Evolutionary conservation across 1,140 invertebrate genomes (phyloP).

Genomic region (Wasmannia auropunctata): DNA sequence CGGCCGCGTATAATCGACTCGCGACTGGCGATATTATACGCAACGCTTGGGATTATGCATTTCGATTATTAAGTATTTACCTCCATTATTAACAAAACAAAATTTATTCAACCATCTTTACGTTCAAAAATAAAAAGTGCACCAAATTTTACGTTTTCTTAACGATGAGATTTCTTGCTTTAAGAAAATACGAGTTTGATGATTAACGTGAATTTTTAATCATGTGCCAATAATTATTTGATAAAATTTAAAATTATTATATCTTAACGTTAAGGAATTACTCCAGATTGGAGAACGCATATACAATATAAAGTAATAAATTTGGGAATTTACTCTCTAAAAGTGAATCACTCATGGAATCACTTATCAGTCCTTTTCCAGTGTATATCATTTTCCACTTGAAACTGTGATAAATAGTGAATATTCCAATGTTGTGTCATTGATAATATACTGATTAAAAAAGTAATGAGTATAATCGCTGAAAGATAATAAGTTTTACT

Average conservation of each 20-base stretch:
- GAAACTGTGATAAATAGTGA: no score
- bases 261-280: neutral
- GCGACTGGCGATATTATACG: neutral
- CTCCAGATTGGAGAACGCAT: neutral
- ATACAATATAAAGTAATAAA: neutral
- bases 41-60: neutral
- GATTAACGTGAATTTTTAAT: neutral
- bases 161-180: neutral
- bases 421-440: no score
- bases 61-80: neutral
- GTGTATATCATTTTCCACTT: no score
- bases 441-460: no score
- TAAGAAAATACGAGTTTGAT: neutral
- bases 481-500: no score
- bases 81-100: neutral
- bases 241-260: neutral
- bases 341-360: no score
- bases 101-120: neutral
- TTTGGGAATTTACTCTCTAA: neutral
- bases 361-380: no score
- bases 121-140: neutral
- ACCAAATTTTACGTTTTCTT: neutral
- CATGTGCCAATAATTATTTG: neutral
- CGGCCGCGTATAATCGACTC: conserved; percentile 42
- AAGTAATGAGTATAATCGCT: no score